Percentiles rank a stretch among this genome's conserved stretches.
Conservation (phyloP, 2,888 invertebrate genomes). For the Lycocerus yunnanus region DNA sequence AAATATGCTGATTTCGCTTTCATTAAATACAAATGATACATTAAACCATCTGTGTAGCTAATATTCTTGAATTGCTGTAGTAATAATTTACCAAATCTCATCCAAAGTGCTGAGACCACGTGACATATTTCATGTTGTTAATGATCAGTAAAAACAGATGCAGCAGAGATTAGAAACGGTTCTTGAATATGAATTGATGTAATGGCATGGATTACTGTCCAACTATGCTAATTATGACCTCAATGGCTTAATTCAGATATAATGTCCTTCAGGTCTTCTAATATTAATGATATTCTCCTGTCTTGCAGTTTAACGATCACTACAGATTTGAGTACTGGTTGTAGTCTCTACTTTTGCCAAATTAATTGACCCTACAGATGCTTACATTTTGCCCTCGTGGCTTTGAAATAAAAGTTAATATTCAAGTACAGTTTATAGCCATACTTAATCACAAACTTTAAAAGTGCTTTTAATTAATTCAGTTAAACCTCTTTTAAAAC, state of each 20-base stretch:
- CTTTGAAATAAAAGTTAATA: background rate
- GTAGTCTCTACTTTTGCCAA: slow-evolving; percentile 1
- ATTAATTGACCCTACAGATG: slow-evolving; percentile 23
- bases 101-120: slow-evolving; percentile 18
- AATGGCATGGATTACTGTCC: slow-evolving; percentile 42
- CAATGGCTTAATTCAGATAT: slow-evolving; percentile 48
- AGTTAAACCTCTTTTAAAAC: background rate
- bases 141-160: slow-evolving; percentile 43
- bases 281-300: slow-evolving; percentile 46
- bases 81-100: slow-evolving; percentile 25
- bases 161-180: slow-evolving; percentile 39
- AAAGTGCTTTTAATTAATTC: background rate
- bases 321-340: slow-evolving; percentile 20
- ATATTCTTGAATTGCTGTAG: slow-evolving; percentile 18
- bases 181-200: slow-evolving; percentile 45
- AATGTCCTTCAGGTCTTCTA: slow-evolving; percentile 46
- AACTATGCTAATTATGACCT: slow-evolving; percentile 48
- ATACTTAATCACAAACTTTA: background rate
- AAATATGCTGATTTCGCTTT: slow-evolving; percentile 16
- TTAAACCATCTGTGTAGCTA: slow-evolving; percentile 20
- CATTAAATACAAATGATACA: slow-evolving; percentile 10
- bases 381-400: slow-evolving; percentile 1
- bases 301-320: slow-evolving; percentile 42
- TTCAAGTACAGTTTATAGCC: background rate
- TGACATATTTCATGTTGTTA: slow-evolving; percentile 33